These are phyloP conservation scores for Julus scandinavius DNA, from an alignment of 2,888 invertebrate species.

Conservation along the genomic window DNA sequence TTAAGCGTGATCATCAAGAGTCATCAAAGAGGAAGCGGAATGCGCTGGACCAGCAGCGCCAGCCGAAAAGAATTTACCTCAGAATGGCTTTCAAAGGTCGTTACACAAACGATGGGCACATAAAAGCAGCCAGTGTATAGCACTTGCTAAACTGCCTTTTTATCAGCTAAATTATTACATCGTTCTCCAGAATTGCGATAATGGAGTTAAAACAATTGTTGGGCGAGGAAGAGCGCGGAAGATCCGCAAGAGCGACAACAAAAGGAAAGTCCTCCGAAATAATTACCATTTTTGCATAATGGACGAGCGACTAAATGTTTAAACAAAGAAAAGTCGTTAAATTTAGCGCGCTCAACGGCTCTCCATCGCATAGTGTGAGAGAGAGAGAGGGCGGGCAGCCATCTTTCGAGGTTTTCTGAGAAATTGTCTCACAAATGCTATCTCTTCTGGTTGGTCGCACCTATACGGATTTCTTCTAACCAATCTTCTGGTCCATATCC, in stretches of 20 bases:
- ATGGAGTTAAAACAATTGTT: constrained; percentile 46
- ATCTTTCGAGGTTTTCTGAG: neutral
- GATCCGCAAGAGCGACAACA: neutral
- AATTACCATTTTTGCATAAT: constrained; percentile 46
- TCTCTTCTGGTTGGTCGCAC: constrained; percentile 5
- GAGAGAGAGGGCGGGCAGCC: neutral
- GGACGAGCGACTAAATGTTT: constrained; percentile 40
- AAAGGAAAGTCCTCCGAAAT: constrained; percentile 43
- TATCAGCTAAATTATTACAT: constrained; percentile 46
- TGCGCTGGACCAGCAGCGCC: constrained; percentile 32
- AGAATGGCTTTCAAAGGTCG: constrained; percentile 43
- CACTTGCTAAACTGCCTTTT: constrained; percentile 45
- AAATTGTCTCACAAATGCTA: neutral
- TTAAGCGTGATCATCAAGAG: constrained; percentile 45
- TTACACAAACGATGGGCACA: constrained; percentile 43
- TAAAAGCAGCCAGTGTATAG: constrained; percentile 45
- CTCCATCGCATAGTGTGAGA: neutral
- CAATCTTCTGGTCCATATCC: neutral
- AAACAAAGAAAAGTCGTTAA: constrained; percentile 36
- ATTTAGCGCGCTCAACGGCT: neutral
- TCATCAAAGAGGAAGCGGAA: constrained; percentile 46
- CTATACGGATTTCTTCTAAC: neutral
- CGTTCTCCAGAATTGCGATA: constrained; percentile 46
- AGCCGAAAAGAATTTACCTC: constrained; percentile 45
- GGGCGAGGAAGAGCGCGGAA: neutral